Percentiles rank a stretch among this genome's conserved stretches.
Conservation (phyloP, 2,797 vertebrate genomes). For the Lithobates pipiens region DNA sequence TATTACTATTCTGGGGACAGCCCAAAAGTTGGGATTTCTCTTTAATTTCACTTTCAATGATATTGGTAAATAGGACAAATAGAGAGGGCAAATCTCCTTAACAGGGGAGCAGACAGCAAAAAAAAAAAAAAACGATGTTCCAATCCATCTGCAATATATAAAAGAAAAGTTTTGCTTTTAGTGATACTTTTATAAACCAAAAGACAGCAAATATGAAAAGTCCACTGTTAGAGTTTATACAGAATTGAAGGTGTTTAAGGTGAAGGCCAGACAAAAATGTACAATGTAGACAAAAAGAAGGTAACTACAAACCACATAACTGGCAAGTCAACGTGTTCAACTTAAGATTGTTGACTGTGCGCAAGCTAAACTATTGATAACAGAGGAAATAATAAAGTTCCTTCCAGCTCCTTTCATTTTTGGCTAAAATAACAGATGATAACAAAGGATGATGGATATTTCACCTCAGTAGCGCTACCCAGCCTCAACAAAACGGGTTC, state of each 20-base stretch:
- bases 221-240: background rate
- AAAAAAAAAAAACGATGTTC: too few species aligned
- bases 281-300: slow-evolving; percentile 28
- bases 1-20: too few species aligned
- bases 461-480: slow-evolving; percentile 9
- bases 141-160: too few species aligned
- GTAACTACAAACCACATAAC: slow-evolving; percentile 39
- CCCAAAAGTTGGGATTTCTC: too few species aligned
- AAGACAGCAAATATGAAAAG: background rate
- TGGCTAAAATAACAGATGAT: background rate
- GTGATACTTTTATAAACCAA: background rate
- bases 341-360: background rate
- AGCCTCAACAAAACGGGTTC: background rate
- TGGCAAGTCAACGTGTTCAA: slow-evolving; percentile 28
- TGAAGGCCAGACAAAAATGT: slow-evolving; percentile 16
- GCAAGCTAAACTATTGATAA: slow-evolving; percentile 19
- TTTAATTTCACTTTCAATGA: too few species aligned
- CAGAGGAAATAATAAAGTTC: slow-evolving; percentile 10
- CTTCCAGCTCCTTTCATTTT: slow-evolving; percentile 32
- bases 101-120: too few species aligned
- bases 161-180: too few species aligned
- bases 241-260: slow-evolving; percentile 28
- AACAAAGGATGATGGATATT: slow-evolving; percentile 4
- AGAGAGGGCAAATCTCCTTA: too few species aligned
- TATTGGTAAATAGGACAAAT: too few species aligned